phyloP scores from a whole-genome alignment of 2,888 invertebrate species.

The Agrochola litura region DNA sequence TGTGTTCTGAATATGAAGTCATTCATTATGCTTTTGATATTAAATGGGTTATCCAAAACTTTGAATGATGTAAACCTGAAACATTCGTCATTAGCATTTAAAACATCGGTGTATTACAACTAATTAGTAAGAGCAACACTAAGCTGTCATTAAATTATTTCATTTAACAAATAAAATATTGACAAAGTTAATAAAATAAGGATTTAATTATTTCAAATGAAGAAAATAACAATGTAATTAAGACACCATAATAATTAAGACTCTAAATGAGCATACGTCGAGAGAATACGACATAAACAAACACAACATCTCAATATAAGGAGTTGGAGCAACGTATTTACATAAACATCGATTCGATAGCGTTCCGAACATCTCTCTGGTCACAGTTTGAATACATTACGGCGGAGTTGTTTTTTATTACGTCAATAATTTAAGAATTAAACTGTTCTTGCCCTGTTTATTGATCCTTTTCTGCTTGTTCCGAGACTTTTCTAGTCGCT shows the following conservation, averaged over 20 bases:
- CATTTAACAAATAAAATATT: slow-evolving; percentile 7
- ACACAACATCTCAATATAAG: slow-evolving; percentile 85
- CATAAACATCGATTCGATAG: slow-evolving; percentile 87
- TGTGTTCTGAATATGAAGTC: slow-evolving; percentile 22
- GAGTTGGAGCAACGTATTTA: slow-evolving; percentile 78
- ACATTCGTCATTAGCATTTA: not conserved
- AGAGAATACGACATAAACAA: slow-evolving; percentile 78
- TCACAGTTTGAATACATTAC: slow-evolving; percentile 87
- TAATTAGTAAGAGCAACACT: slow-evolving; percentile 15
- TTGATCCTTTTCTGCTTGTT: slow-evolving; percentile 69
- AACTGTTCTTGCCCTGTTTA: slow-evolving; percentile 77
- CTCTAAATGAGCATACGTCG: slow-evolving; percentile 73
- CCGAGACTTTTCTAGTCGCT: slow-evolving; percentile 65
- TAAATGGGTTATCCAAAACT: not conserved
- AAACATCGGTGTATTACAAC: not conserved
- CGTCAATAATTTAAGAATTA: slow-evolving; percentile 85
- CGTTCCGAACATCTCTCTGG: slow-evolving; percentile 79
- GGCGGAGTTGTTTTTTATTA: slow-evolving; percentile 83
- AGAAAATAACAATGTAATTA: slow-evolving; percentile 67
- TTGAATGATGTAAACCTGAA: not conserved
- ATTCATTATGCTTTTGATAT: slow-evolving; percentile 8
- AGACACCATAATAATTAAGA: slow-evolving; percentile 79
- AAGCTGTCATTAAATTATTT: not conserved
- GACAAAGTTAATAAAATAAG: slow-evolving; percentile 24
- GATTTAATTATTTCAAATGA: slow-evolving; percentile 44